Base-by-base conservation (phyloP, 1,140 invertebrate genomes). In the Orussus abietinus region DNA sequence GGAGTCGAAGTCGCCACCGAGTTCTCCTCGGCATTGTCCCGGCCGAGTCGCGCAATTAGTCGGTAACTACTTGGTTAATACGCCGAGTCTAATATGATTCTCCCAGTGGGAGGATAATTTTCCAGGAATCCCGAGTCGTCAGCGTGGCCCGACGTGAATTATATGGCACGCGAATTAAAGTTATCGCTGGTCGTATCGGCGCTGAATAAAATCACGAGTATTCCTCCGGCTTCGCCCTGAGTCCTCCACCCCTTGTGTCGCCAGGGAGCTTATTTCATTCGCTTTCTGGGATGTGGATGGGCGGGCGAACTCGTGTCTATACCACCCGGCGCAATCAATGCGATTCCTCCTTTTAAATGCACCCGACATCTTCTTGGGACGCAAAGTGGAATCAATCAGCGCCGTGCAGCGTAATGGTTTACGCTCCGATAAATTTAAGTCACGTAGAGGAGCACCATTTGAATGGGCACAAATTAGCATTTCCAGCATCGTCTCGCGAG, bases 381-480 rank as follows among this genome's bases (percentile, higher is more conserved):
- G 51, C 51, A 54, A 51, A 52, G 51, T 51, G 45, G 44, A 52
- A 59, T 59, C 55, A 56, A 54, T 56, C 45, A 37, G 7, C 9
- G 15, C 5, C 5, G 12, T 10, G 11, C 34, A 6, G 29, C 9
- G 46, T 47, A 59, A 56, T 53, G 48, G 55, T 47, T 56, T 41
- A 30, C 55, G 51, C 54, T 52, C 45, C 53, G 45, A 52, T 44
- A 55, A 63, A 66, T 65, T 60, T 61, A 53, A 57, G 59, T 62
- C 61, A 62, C 59, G 59, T 64, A 62, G 52, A 59, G 64, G 60
- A 64, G n/a, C n/a, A 64, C 51, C 57, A 59, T 61, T 62, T 50
- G 51, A 55, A 56, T 36, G 22, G 43, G 44, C 39, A 47, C 14
- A 53, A 61, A 62, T 60, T 62, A 59, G 53, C 55, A 62, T 64